Evolutionary conservation across 2,888 invertebrate species (phyloP), one percentile per base, ranked within the genome.

Genomic region (Lasioglossum marginatum): DNA sequence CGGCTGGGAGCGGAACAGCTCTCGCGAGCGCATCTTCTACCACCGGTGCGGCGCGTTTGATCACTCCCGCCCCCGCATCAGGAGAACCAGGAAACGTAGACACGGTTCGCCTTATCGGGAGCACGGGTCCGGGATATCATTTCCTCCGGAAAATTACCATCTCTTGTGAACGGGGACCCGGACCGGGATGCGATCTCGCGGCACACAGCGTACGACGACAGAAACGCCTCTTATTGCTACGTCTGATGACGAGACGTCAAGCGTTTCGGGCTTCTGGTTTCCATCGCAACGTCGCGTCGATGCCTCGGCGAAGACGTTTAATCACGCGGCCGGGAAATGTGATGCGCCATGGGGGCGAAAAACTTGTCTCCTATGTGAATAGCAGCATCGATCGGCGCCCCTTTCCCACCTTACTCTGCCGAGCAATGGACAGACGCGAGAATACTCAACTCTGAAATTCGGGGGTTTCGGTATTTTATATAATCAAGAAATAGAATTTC

Each of bases 91-190:
- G 83, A 85, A 83, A 86, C 85, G 75, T 45, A 78, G 80, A 84
- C 86, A 52, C 70, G 81, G 82, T 73, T 79, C 87, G 77, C 77
- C 89, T 87, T 86, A 86, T 88, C 89, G 89, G 82, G 77, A 73
- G 60, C 73, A 52, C 79, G 52, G 88, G 87, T 82, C 84, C 88
- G 82, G 87, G 89, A 90, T 90, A 90, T 90, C 88, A 90, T 90
- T 90, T 90, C 90, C 90, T 88, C 84, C 85, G 86, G 89, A 90
- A 90, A 90, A 90, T 90, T 90, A 90, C 90, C 90, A 90, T 90
- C 88, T 79, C 89, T 83, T 82, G 83, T 77, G 83, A 86, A 76
- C 81, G 84, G 71, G 71, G 79, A 27, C 60, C 87, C 86, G 34
- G 10, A 34, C 66, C 66, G 34, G 66, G 66, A 66, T 34, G 66